Evolutionary conservation across 2,113 vertebrate species (phyloP).

Genomic region (Osmerus mordax): DNA sequence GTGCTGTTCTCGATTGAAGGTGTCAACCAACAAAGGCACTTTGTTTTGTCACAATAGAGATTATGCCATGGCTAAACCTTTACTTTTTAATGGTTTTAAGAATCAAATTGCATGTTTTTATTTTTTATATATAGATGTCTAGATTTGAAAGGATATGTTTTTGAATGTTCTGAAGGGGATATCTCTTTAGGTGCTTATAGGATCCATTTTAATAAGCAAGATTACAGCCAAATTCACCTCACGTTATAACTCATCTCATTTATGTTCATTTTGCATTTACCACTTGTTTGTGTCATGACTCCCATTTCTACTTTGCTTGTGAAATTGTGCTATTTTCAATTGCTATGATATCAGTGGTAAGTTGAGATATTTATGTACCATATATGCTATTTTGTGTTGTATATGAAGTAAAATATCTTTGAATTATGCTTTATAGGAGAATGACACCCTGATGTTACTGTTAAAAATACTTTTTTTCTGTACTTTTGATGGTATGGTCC

Average conservation of each 20-base stretch:
- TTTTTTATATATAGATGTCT: conserved; percentile 60
- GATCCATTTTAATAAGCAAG: conserved; percentile 18
- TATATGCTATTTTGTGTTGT: conserved; percentile 26
- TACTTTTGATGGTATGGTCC: conserved; percentile 14
- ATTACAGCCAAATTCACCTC: conserved; percentile 16
- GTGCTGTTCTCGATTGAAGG: no score
- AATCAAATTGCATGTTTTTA: conserved; percentile 35
- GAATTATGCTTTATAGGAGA: no score
- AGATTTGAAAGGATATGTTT: conserved; percentile 33
- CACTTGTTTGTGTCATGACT: conserved; percentile 22
- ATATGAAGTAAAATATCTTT: conserved; percentile 23
- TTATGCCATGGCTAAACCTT: no score
- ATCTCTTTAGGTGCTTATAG: conserved; percentile 26
- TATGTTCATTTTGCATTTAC: conserved; percentile 22
- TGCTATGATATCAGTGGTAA: conserved; percentile 13
- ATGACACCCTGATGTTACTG: conserved; percentile 23
- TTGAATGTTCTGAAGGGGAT: conserved; percentile 16
- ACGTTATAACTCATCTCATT: conserved; percentile 9
- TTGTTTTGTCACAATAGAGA: no score
- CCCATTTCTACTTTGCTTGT: conserved; percentile 5
- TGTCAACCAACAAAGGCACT: no score
- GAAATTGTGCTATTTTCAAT: conserved; percentile 18
- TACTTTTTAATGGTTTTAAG: neutral
- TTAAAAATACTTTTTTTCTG: neutral
- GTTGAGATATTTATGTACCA: conserved; percentile 5